Evolutionary conservation across 1,140 invertebrate genomes (phyloP), one percentile per base, ranked within the genome.

Genomic region (Drosophila nebulosa): DNA sequence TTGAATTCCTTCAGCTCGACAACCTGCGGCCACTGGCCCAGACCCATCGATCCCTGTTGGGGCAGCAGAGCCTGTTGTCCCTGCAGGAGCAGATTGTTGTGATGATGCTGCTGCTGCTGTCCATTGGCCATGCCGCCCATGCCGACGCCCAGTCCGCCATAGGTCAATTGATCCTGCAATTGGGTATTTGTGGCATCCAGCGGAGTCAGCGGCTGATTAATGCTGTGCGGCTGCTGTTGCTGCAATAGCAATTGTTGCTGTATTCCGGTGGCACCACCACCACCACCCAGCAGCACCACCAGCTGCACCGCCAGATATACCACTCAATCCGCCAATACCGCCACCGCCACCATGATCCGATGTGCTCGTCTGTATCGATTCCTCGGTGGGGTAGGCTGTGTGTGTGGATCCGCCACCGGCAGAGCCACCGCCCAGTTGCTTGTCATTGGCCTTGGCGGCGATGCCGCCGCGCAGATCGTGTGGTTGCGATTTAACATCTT

Each of bases 401-500:
- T 46, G 39, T 10, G 39, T 46, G 6, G 39, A 46, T 46, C 39
- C 39, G 6, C 39, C 16, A n/a, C 39, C 39, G 39, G 16, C 39
- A 2, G 80, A 68, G 63, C 81, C 81, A 55, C 80, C 81, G 46
- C 94, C 93, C 91, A 95, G 94, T 91, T 95, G 94, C 70, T 73
- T 86, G 16, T 76, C 74, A 26, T 79, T 85, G 9, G 64, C 46
- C 51, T 88, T 90, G 69, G 58, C 81, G 0, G 61, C 60, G 26
- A 72, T 21, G 4, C 80, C 78, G 90, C 95, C 95, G 91, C 95
- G 94, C 27, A 90, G 42, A 92, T 96, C 95, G 86, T 96, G 95
- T 69, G 96, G 96, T 71, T 96, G 95, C 79, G 96, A 95, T 92
- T 97, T 97, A 63, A 96, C 95, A 92, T 97, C 96, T 94, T 97